Percentiles rank a stretch among this genome's conserved stretches.
Evolutionary conservation across 2,797 vertebrate species (phyloP).

Genomic region (Ibycter americanus): DNA sequence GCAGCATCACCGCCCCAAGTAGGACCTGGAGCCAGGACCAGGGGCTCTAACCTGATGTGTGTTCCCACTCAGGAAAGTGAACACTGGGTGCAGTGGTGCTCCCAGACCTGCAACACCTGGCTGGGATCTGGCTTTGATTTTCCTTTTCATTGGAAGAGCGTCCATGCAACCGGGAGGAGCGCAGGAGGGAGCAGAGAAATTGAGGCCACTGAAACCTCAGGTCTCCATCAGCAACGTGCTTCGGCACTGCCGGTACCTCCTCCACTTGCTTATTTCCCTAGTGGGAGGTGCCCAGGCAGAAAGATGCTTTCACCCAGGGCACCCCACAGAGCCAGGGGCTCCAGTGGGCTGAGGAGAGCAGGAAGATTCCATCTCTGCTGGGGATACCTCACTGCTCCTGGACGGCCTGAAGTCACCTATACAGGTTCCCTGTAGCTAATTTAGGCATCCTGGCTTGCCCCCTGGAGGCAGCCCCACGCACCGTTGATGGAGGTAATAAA

Average conservation of each 20-base stretch:
- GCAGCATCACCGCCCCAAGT: neutral
- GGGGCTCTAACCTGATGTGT: neutral
- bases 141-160: neutral
- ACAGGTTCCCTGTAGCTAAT: neutral
- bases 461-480: constrained; percentile 55
- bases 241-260: neutral
- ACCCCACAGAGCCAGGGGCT: neutral
- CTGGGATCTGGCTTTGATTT: neutral
- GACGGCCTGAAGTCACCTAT: neutral
- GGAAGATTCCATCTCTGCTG: rapidly evolving
- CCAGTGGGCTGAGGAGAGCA: neutral
- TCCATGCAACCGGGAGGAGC: neutral
- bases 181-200: neutral
- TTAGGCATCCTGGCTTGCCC: constrained; percentile 61
- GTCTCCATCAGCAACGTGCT: neutral
- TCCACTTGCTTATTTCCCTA: neutral
- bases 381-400: neutral
- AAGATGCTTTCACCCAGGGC: neutral
- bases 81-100: neutral
- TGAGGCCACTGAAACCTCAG: neutral
- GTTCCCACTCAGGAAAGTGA: neutral
- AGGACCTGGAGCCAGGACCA: neutral
- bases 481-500: neutral
- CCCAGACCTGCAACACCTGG: rapidly evolving
- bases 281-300: neutral